Percentiles rank a stretch among this genome's conserved stretches.
Evolutionary conservation across 2,888 invertebrate species (phyloP).

Genomic region (Listrodromus nycthemerus): DNA sequence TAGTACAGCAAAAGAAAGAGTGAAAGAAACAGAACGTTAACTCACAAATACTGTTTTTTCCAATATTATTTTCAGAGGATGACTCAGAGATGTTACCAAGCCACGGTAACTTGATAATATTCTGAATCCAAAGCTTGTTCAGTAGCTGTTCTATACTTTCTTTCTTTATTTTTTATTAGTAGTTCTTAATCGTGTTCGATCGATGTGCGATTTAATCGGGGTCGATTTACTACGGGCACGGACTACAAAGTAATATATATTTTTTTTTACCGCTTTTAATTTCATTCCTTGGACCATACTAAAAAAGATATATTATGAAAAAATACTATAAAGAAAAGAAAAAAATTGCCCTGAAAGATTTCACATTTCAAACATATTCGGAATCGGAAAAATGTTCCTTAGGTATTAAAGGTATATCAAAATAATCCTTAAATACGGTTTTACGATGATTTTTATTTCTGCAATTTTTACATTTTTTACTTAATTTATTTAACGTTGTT

Average conservation of each 20-base stretch:
- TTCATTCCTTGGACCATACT: too few relatives aligned
- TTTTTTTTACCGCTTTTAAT: too few relatives aligned
- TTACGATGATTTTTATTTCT: too few relatives aligned
- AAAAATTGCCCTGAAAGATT: background rate
- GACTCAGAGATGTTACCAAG: conserved; percentile 84
- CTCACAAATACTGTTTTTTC: conserved; percentile 63
- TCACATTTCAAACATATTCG: background rate
- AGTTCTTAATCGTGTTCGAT: conserved; percentile 47
- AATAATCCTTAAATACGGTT: background rate
- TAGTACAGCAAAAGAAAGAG: background rate
- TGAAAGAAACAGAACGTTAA: conserved; percentile 41
- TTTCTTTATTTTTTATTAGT: conserved; percentile 45
- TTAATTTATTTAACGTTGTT: conserved; percentile 25
- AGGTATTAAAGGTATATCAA: background rate
- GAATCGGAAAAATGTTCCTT: background rate
- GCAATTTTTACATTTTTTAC: background rate
- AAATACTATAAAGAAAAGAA: too few relatives aligned
- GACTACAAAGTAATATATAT: too few relatives aligned
- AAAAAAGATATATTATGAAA: background rate
- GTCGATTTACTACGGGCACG: too few relatives aligned
- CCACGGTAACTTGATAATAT: conserved; percentile 82
- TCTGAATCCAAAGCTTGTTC: conserved; percentile 77
- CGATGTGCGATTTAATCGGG: conserved; percentile 23
- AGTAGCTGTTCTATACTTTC: conserved; percentile 72
- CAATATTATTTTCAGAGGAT: conserved; percentile 83